Evolutionary conservation across 2,888 invertebrate genomes (phyloP).

Genomic region (Limulus polyphemus): DNA sequence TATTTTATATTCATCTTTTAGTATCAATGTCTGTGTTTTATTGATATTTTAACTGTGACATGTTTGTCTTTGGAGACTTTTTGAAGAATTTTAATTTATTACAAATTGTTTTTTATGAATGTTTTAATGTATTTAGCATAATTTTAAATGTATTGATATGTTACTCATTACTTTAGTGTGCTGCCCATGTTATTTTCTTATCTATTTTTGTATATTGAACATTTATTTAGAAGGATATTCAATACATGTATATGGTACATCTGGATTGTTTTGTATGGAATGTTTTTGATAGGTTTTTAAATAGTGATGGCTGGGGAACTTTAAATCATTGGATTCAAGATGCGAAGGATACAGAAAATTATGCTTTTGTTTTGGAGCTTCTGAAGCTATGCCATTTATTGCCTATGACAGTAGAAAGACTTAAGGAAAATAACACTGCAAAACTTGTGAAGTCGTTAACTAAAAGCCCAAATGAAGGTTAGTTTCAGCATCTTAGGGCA

Average conservation of each 20-base stretch:
- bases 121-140: too few species aligned
- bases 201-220: not conserved
- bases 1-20: too few species aligned
- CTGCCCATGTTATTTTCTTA: not conserved
- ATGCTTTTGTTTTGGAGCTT: constrained; percentile 73
- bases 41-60: too few species aligned
- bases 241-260: not conserved
- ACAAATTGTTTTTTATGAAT: too few species aligned
- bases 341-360: constrained; percentile 67
- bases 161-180: not conserved
- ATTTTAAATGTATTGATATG: too few species aligned
- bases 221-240: not conserved
- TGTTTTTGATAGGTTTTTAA: constrained; percentile 55
- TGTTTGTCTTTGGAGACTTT: too few species aligned
- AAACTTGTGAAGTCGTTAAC: constrained; percentile 78
- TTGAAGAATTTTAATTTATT: too few species aligned
- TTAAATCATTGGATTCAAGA: constrained; percentile 83
- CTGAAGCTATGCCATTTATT: constrained; percentile 68
- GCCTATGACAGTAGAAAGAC: constrained; percentile 77
- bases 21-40: too few species aligned
- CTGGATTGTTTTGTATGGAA: constrained; percentile 1
- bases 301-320: constrained; percentile 80
- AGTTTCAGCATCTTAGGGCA: constrained; percentile 34
- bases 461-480: constrained; percentile 63
- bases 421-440: constrained; percentile 82